A percentile compares a stretch with the other conserved stretches of the same genome.
Evolutionary conservation across 2,113 vertebrate species (phyloP).

Genomic region (Leucoraja erinaceus): DNA sequence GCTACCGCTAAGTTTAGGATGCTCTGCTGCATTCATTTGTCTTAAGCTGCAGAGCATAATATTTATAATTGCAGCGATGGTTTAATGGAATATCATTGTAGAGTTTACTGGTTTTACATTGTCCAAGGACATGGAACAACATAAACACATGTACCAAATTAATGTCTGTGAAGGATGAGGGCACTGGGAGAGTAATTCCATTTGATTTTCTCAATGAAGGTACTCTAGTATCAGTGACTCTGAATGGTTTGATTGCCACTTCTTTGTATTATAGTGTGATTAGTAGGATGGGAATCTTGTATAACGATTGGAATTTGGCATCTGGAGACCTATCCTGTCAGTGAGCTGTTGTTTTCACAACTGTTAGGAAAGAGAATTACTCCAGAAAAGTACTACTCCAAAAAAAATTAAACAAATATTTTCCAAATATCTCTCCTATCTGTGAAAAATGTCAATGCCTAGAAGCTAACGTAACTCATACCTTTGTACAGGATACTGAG

Average conservation of each 20-base stretch:
- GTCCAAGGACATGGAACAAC: neutral
- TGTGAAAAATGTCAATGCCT: too few species aligned
- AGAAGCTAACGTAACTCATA: too few species aligned
- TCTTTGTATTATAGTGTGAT: conserved; percentile 6
- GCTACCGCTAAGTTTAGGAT: neutral
- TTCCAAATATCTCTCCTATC: too few species aligned
- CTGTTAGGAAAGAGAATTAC: neutral
- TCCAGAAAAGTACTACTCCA: too few species aligned
- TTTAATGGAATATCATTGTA: neutral
- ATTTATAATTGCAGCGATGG: too few species aligned
- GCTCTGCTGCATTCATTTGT: neutral
- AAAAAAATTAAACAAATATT: too few species aligned
- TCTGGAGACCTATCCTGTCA: neutral
- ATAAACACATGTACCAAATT: neutral
- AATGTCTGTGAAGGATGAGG: conserved; percentile 5
- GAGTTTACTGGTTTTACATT: neutral
- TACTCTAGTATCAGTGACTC: neutral
- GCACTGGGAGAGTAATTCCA: neutral
- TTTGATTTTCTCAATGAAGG: conserved; percentile 14
- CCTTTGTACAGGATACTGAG: too few species aligned
- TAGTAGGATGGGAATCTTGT: neutral
- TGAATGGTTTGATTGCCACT: neutral
- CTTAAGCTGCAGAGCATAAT: too few species aligned
- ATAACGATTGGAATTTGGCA: neutral
- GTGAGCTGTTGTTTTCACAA: neutral